Conservation (phyloP, 2,888 invertebrate species). For the Drosophila monieri region DNA sequence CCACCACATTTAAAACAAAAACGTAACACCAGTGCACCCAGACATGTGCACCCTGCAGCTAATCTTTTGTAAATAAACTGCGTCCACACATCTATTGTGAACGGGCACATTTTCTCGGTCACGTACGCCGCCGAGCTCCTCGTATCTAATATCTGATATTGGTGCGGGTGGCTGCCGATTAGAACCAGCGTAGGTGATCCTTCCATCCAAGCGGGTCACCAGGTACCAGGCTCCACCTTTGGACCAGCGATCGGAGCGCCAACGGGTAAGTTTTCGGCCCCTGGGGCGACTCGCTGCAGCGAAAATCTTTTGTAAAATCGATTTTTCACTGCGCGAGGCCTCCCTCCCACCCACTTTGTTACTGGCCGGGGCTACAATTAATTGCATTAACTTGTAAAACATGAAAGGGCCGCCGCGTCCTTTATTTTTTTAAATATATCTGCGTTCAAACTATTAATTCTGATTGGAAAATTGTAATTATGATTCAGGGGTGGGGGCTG, state of each 20-base stretch:
- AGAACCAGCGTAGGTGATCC: conserved; percentile 11
- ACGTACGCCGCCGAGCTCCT: conserved; percentile 62
- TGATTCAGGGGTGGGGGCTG: background rate
- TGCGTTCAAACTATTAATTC: background rate
- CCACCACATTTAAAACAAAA: background rate
- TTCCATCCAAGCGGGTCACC: background rate
- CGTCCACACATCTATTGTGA: conserved; percentile 66
- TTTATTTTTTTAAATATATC: background rate
- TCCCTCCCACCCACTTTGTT: conserved; percentile 9
- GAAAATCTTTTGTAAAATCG: conserved; percentile 56
- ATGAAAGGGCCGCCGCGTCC: background rate
- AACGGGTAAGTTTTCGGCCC: conserved; percentile 49
- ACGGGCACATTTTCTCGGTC: conserved; percentile 65
- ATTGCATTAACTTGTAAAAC: conserved; percentile 31
- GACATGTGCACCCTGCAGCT: conserved; percentile 52
- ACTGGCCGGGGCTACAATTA: conserved; percentile 25
- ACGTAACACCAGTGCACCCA: conserved; percentile 4
- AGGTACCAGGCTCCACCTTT: background rate
- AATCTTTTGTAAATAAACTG: conserved; percentile 73
- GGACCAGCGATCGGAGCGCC: background rate
- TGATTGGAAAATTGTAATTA: background rate
- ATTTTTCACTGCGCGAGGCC: conserved; percentile 55
- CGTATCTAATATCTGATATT: conserved; percentile 22
- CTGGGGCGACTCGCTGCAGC: conserved; percentile 5
- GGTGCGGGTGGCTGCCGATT: conserved; percentile 1